Base-by-base conservation (phyloP, 2,113 vertebrate genomes). In the Aramus guarauna region DNA sequence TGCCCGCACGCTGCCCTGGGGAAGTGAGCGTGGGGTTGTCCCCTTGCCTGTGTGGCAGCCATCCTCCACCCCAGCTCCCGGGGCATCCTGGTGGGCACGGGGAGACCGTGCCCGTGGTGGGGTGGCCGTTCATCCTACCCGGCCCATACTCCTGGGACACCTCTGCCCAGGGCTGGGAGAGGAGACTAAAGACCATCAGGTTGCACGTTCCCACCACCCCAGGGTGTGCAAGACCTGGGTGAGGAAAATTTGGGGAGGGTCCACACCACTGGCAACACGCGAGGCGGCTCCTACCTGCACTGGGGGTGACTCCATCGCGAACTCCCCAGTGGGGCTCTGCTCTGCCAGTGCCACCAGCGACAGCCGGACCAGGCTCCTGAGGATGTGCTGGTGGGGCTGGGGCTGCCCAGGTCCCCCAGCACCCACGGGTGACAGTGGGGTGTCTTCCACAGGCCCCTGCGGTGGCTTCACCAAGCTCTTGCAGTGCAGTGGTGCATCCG, bases 281-380 rank as follows among this genome's bases (percentile, higher is more conserved):
- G 2, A 48, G 50, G 20, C 41, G 48, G 66, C 59, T 69, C 96
- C 98, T 98, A 99, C 99, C 99, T 99, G 99, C 50, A 99, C 99
- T 3, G 99, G 99, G 17, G 99, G 98, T 0, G 99, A 99, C 66
- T 99, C 99, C 27, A 99, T 97, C 0, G 98, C 98, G 0, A 99
- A 98, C 85, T 99, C 98, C 64, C 99, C 98, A 0, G 97, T 98
- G 10, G 98, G 97, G 84, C 98, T 98, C 93, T 99, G 98, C 73
- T 99, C 99, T 0, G 99, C 99, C 26, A 99, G 98, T 11, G 99
- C 99, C 17, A 99, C 99, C 98, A 99, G 99, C 0, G 99, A 99
- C 60, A 99, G 97, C 11, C 99, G 98, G 21, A 99, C 99, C 92
- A 99, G 98, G 96, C 99, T 99, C 74, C 98, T 97, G 59, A 99